Conservation (phyloP, 2,113 vertebrate species). For the Urocolius indicus region DNA sequence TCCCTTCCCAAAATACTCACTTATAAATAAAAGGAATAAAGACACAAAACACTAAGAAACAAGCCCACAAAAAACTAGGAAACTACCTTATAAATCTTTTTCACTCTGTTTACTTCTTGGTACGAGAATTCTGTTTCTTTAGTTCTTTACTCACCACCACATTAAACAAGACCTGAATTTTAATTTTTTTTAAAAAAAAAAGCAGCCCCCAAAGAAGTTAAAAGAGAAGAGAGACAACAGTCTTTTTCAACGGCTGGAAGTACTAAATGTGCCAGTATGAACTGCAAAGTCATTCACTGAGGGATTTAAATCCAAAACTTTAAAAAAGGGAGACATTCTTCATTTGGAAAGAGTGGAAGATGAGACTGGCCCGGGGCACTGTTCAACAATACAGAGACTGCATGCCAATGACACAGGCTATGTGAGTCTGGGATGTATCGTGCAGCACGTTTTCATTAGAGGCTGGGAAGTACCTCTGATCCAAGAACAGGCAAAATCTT, state of each 20-base stretch:
- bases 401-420: neutral
- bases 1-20: neutral
- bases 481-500: neutral
- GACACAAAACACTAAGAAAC: neutral
- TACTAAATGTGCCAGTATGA: slow-evolving; percentile 18
- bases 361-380: neutral
- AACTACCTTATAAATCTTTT: neutral
- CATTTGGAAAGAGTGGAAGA: neutral
- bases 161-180: neutral
- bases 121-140: neutral
- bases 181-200: neutral
- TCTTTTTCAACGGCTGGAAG: neutral
- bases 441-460: neutral
- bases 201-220: neutral
- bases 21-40: neutral
- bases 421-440: neutral
- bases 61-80: neutral
- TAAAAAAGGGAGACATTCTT: neutral
- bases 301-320: neutral
- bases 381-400: neutral
- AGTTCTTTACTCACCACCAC: neutral
- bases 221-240: neutral
- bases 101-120: neutral
- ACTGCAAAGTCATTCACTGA: neutral
- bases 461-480: neutral